phyloP scores from a whole-genome alignment of 2,797 vertebrate genomes.

The Acipenser ruthenus region DNA sequence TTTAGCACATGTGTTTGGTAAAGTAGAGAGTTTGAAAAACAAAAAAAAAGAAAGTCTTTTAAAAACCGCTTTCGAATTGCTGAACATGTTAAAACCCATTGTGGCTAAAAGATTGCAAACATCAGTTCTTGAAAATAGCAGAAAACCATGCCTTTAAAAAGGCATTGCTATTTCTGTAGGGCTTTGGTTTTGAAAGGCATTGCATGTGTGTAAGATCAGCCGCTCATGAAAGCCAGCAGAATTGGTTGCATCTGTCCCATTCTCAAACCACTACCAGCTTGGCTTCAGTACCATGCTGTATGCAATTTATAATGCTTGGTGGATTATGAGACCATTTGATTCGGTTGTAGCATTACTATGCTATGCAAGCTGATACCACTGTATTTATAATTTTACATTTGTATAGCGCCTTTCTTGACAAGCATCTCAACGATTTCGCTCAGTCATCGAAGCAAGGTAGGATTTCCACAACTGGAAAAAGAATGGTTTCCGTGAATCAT shows the following conservation, averaged over 20 bases:
- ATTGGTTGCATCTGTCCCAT: slow-evolving; percentile 44
- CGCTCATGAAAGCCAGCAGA: slow-evolving; percentile 41
- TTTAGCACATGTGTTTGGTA: slow-evolving; percentile 73
- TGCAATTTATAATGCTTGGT: background rate
- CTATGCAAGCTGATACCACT: no score
- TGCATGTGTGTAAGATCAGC: slow-evolving; percentile 73
- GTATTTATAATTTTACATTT: no score
- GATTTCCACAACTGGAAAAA: slow-evolving; percentile 23
- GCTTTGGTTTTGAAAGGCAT: slow-evolving; percentile 41
- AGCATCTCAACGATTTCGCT: background rate
- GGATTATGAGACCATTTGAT: background rate
- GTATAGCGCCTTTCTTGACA: background rate
- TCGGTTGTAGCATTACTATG: no score
- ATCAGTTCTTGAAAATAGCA: slow-evolving; percentile 64
- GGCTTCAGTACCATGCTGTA: background rate
- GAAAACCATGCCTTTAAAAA: slow-evolving; percentile 70
- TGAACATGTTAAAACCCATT: slow-evolving; percentile 75
- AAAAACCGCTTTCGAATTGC: slow-evolving; percentile 72
- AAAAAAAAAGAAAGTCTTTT: slow-evolving; percentile 63
- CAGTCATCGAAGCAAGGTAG: background rate
- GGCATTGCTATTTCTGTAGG: slow-evolving; percentile 65
- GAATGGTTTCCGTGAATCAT: slow-evolving; percentile 55
- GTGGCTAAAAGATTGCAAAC: slow-evolving; percentile 72
- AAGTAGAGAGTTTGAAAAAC: slow-evolving; percentile 55
- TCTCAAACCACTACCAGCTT: slow-evolving; percentile 19